Evolutionary conservation across 2,888 invertebrate species (phyloP).

Genomic region (Eutolmus rufibarbis): DNA sequence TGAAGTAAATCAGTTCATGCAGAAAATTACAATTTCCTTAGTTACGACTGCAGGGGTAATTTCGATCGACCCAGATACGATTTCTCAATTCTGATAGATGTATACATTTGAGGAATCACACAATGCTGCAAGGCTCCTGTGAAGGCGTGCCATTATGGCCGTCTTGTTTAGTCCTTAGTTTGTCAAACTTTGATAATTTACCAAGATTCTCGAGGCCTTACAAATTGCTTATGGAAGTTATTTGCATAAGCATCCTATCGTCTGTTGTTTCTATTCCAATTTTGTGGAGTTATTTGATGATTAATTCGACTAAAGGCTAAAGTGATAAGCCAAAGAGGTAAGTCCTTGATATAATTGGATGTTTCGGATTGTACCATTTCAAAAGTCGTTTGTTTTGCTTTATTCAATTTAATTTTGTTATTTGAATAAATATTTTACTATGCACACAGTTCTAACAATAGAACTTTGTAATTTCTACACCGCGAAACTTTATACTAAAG

Average conservation of each 20-base stretch:
- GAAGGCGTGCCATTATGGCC: neutral
- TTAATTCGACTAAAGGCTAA: neutral
- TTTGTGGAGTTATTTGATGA: neutral
- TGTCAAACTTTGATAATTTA: neutral
- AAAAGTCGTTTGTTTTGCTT: neutral
- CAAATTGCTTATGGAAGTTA: neutral
- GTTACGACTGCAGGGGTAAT: slow-evolving; percentile 43
- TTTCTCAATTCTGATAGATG: neutral
- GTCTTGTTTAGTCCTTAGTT: neutral
- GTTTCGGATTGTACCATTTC: neutral
- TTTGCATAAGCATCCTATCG: neutral
- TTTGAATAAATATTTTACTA: neutral
- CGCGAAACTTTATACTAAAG: too few relatives aligned
- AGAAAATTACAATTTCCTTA: slow-evolving; percentile 47
- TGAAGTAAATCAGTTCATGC: slow-evolving; percentile 45
- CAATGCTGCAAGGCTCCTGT: neutral
- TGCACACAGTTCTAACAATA: too few relatives aligned
- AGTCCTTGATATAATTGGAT: neutral
- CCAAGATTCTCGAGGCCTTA: neutral
- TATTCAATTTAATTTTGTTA: neutral
- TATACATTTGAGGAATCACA: neutral
- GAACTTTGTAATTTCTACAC: too few relatives aligned
- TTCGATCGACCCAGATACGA: neutral
- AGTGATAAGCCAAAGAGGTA: neutral
- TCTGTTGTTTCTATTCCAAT: neutral